phyloP scores from a whole-genome alignment of 2,797 vertebrate species.

The Gila robusta region DNA sequence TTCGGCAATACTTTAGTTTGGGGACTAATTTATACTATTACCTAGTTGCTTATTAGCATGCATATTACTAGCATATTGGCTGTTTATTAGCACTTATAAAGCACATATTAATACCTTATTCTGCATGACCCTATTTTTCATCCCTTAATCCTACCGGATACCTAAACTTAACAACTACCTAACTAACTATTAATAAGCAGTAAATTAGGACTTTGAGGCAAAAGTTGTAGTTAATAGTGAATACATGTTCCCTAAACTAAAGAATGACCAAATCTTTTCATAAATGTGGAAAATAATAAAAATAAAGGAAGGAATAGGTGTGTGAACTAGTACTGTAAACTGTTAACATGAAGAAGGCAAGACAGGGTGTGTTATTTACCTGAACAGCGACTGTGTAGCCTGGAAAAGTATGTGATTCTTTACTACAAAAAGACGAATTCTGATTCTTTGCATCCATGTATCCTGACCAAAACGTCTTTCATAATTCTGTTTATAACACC shows the following conservation, averaged over 20 bases:
- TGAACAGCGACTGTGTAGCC: not conserved
- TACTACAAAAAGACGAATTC: not conserved
- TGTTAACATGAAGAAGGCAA: no score
- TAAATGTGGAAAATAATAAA: not conserved
- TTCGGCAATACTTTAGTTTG: not conserved
- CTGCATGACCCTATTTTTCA: not conserved
- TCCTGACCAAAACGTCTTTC: not conserved
- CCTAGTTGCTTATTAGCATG: not conserved
- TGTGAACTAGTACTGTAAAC: not conserved
- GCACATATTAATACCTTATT: not conserved
- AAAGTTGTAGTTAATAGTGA: no score
- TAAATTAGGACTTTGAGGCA: no score
- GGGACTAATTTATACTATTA: not conserved
- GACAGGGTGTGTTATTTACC: not conserved
- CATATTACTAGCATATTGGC: not conserved
- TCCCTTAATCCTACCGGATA: no score
- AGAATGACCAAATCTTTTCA: not conserved
- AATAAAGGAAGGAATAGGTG: not conserved
- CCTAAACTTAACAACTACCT: no score
- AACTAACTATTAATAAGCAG: no score
- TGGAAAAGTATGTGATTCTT: not conserved
- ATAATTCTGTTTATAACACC: conserved; percentile 4
- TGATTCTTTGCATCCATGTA: not conserved
- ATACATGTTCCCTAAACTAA: no score
- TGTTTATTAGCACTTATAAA: no score